phyloP scores from a whole-genome alignment of 2,797 vertebrate genomes.

The Lepus townsendii region DNA sequence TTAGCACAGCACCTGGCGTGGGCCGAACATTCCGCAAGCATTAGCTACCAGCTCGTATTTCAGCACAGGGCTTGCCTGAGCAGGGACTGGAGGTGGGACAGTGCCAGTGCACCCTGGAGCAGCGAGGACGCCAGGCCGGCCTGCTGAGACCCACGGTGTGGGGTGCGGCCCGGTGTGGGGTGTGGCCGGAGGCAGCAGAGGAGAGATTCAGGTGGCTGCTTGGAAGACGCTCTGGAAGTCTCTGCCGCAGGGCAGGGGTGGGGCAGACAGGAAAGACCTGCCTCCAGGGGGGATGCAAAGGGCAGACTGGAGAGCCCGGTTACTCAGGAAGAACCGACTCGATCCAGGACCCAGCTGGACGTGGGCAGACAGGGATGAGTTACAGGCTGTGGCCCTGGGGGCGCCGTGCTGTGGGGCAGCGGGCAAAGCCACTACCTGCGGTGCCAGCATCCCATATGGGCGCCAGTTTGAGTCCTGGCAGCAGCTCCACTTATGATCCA shows the following conservation, averaged over 20 bases:
- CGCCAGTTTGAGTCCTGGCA: too few species aligned
- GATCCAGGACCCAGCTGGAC: too few species aligned
- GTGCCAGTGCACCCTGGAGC: background rate
- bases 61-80: background rate
- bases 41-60: background rate
- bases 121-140: rapidly evolving
- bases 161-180: rapidly evolving
- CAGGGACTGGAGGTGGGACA: background rate
- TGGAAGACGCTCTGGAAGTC: background rate
- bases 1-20: background rate
- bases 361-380: background rate
- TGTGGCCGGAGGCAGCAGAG: background rate
- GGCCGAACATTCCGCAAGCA: background rate
- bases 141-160: rapidly evolving
- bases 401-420: too few species aligned
- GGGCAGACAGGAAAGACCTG: background rate
- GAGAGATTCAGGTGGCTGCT: background rate
- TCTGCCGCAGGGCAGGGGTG: background rate
- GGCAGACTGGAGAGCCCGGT: background rate
- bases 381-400: background rate
- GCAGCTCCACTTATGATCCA: too few species aligned
- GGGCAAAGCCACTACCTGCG: too few species aligned
- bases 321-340: background rate
- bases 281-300: background rate
- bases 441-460: too few species aligned